phyloP scores from a whole-genome alignment of 23 tunicate species.

The Diplosoma virens region DNA sequence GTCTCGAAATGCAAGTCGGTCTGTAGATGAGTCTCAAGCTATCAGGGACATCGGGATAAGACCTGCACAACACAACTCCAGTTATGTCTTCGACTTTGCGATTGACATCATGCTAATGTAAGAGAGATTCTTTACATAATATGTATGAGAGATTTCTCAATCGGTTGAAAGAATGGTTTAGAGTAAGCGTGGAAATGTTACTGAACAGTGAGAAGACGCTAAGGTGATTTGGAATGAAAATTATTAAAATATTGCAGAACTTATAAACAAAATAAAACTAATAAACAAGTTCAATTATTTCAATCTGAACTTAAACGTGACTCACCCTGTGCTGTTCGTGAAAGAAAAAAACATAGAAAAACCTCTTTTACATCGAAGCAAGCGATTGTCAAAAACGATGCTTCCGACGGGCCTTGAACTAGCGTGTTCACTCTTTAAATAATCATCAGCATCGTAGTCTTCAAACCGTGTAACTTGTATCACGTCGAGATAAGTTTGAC shows the following conservation, averaged over 20 bases:
- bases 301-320: no score
- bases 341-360: slow-evolving; percentile 68
- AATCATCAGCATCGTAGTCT: slow-evolving; percentile 26
- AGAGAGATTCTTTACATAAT: no score
- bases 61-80: slow-evolving; percentile 25
- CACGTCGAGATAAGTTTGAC: not conserved
- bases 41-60: slow-evolving; percentile 49
- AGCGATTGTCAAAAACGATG: slow-evolving; percentile 50
- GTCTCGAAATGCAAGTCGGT: slow-evolving; percentile 54
- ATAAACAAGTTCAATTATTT: no score
- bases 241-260: no score
- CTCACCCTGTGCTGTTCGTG: slow-evolving; percentile 38
- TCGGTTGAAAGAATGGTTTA: no score
- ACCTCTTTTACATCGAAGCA: slow-evolving; percentile 51
- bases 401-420: slow-evolving; percentile 18
- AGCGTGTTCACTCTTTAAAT: not conserved
- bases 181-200: no score
- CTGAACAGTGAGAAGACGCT: no score
- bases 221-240: no score
- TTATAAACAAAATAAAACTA: no score
- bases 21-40: slow-evolving; percentile 42
- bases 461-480: slow-evolving; percentile 2
- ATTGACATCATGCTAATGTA: no score
- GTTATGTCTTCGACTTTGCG: no score
- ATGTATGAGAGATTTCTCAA: no score